Evolutionary conservation across 2,888 invertebrate genomes (phyloP).

Genomic region (Leptarthrus brevirostris): DNA sequence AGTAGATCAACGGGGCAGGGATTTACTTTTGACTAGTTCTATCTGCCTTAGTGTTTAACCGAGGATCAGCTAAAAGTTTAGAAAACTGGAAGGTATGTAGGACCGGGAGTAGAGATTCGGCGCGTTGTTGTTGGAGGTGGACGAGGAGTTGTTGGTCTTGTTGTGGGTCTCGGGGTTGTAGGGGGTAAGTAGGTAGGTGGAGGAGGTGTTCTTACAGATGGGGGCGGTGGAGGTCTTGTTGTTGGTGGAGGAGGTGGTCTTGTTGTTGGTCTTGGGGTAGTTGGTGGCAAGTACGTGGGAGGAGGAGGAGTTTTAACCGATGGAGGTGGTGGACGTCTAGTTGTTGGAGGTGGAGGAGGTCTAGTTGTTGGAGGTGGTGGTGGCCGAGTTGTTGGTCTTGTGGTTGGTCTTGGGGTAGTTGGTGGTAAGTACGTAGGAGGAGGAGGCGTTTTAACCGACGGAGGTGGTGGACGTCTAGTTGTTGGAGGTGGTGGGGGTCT

Average conservation of each 20-base stretch:
- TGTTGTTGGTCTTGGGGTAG: constrained; percentile 55
- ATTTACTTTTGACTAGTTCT: constrained; percentile 39
- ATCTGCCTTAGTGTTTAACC: constrained; percentile 1
- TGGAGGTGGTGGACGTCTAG: constrained; percentile 13
- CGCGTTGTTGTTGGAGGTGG: constrained; percentile 19
- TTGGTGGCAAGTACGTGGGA: constrained; percentile 52
- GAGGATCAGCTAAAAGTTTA: constrained; percentile 11
- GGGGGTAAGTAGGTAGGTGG: not conserved
- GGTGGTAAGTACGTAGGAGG: no score
- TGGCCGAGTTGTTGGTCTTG: constrained; percentile 57
- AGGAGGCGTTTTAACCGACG: no score
- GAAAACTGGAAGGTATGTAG: constrained; percentile 34
- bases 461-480: no score
- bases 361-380: constrained; percentile 57
- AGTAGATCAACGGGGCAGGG: constrained; percentile 11
- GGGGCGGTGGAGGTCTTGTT: constrained; percentile 19
- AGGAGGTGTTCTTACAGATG: constrained; percentile 29
- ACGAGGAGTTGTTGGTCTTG: constrained; percentile 1
- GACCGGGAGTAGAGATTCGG: constrained; percentile 35
- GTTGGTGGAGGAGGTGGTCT: constrained; percentile 54
- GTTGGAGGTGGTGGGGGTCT: no score
- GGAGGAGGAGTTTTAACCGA: constrained; percentile 27
- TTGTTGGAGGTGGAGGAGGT: constrained; percentile 48
- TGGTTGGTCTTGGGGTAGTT: no score
- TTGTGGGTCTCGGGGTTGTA: constrained; percentile 5